Percentiles rank a stretch among this genome's conserved stretches.
phyloP scores from a whole-genome alignment of 2,113 vertebrate species.

The Acanthisitta chloris region DNA sequence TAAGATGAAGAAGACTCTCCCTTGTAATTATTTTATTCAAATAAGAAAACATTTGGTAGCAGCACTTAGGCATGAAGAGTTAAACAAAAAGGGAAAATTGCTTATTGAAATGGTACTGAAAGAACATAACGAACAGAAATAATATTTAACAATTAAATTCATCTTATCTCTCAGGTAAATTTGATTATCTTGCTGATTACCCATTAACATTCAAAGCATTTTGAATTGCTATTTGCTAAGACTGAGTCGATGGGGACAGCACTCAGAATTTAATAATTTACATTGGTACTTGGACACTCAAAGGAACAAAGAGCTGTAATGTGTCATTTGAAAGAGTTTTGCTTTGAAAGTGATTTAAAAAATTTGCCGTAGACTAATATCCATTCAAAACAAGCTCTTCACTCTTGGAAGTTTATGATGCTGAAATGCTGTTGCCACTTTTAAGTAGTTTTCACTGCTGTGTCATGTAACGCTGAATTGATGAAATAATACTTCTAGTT shows the following conservation, averaged over 20 bases:
- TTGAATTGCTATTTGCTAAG: background rate
- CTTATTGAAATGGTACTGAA: background rate
- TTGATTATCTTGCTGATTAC: background rate
- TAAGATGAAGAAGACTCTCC: background rate
- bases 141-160: background rate
- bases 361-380: background rate
- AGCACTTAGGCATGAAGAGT: background rate
- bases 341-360: background rate
- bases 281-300: background rate
- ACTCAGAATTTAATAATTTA: background rate
- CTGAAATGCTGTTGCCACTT: background rate
- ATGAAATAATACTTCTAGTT: background rate
- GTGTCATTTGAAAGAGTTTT: constrained; percentile 14
- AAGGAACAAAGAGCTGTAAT: constrained; percentile 37
- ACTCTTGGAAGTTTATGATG: background rate
- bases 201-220: background rate
- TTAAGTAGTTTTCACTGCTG: background rate
- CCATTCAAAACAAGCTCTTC: background rate
- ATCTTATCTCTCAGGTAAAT: background rate
- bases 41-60: background rate
- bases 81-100: background rate
- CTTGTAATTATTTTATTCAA: background rate
- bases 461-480: background rate
- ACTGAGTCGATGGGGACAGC: background rate
- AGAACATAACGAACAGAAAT: background rate